Conservation (phyloP, 2,113 vertebrate species). For the Seriola quinqueradiata region DNA sequence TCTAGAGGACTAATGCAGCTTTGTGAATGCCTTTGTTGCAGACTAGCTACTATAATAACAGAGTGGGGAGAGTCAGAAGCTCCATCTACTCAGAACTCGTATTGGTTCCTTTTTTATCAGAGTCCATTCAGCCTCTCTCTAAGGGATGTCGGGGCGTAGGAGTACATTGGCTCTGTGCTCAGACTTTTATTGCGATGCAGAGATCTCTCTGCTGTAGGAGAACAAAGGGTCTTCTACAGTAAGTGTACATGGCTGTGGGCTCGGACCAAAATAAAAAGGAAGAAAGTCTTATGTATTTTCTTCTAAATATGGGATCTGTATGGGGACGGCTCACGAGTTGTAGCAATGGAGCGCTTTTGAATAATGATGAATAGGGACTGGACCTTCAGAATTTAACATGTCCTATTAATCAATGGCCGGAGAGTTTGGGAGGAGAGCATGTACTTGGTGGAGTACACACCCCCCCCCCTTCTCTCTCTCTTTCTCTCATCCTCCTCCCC, state of each 20-base stretch:
- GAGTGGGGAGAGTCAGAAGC: conserved; percentile 58
- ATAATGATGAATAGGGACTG: conserved; percentile 54
- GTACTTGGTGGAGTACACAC: conserved; percentile 66
- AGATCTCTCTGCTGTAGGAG: conserved; percentile 64
- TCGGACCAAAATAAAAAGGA: conserved; percentile 53
- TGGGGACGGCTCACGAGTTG: conserved; percentile 28
- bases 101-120: conserved; percentile 74
- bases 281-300: conserved; percentile 22
- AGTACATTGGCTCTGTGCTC: conserved; percentile 69
- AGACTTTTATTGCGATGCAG: conserved; percentile 75
- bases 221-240: conserved; percentile 69
- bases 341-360: conserved; percentile 38
- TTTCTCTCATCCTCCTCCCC: conserved; percentile 26
- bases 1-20: conserved; percentile 69
- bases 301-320: conserved; percentile 36
- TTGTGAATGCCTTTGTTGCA: conserved; percentile 70
- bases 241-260: conserved; percentile 36
- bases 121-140: conserved; percentile 72
- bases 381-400: conserved; percentile 53
- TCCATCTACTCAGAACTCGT: conserved; percentile 66
- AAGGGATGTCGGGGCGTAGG: conserved; percentile 64
- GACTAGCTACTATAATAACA: conserved; percentile 70
- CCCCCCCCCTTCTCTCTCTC: conserved; percentile 34
- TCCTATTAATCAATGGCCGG: conserved; percentile 65
- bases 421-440: conserved; percentile 67